Base-by-base conservation (phyloP, 2,113 vertebrate genomes). In the Xiphophorus hellerii region DNA sequence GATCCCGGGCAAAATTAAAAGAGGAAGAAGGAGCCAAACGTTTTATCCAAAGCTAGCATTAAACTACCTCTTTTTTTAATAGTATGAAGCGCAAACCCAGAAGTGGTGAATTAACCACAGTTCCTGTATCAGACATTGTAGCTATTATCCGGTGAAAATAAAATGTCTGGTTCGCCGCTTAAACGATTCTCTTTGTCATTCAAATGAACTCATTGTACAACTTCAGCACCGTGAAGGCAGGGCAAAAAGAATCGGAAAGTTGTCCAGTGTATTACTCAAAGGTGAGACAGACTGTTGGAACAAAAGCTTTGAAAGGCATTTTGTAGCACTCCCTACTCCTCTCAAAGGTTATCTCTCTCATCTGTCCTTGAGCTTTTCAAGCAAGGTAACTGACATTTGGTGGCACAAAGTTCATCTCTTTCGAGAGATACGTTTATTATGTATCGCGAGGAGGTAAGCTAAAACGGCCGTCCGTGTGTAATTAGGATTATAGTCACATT, bases 151-250 rank as follows among this genome's bases (percentile, higher is more conserved):
- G 0, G 72, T 62, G 78, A 76, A 78, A 89, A 91, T 72, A 71
- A 58, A 91, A 77, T 71, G 77, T 76, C 82, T 44, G 77, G 75
- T 83, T 89, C 84, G 79, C 54, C 80, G 73, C 70, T 83, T 90
- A 88, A 92, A 90, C 54, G 28, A 83, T 76, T 87, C 77, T 76
- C 80, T 93, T 91, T 93, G 86, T 93, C 80, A 93, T 93, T 93
- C 81, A 93, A 88, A 93, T 93, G 22, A 33, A 1, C 30, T 28
- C 73, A 81, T 90, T 92, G 87, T 90, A 85, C 86, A 77, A 71
- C 77, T 80, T 87, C 79, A 80, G 90, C 86, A 74, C 78, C 81
- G 29, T 72, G 76, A 89, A 89, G 74, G 64, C 82, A 69, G 86
- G 69, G 84, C 75, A 10, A 2, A 77, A 80, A 76, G 82, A 86